Percentiles rank a stretch among this genome's conserved stretches.
phyloP scores from a whole-genome alignment of 2,888 invertebrate genomes.

The Spodoptera littoralis region DNA sequence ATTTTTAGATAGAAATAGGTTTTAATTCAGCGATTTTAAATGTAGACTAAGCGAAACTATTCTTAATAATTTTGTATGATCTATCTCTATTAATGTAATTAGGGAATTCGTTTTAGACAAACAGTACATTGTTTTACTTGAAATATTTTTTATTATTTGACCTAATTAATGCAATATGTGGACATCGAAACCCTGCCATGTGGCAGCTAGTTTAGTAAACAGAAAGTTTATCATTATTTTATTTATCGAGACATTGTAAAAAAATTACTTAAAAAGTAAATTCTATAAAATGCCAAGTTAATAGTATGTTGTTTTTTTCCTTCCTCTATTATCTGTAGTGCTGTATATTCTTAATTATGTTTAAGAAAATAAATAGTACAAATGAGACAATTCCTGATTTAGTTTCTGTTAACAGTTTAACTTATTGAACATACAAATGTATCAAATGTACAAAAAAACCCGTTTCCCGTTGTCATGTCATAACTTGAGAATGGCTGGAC shows the following conservation, averaged over 20 bases:
- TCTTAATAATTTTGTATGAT: slow-evolving; percentile 38
- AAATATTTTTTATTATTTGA: slow-evolving; percentile 5
- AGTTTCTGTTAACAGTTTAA: no score
- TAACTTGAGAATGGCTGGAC: no score
- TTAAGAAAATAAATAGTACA: no score
- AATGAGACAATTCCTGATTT: no score
- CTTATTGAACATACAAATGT: no score
- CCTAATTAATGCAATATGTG: slow-evolving; percentile 4
- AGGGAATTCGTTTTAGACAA: slow-evolving; percentile 33
- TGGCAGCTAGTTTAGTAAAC: slow-evolving; percentile 19
- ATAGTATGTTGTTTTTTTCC: slow-evolving; percentile 2
- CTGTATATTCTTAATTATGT: no score
- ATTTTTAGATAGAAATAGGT: slow-evolving; percentile 6
- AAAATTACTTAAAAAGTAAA: slow-evolving; percentile 40
- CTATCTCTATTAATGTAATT: slow-evolving; percentile 18
- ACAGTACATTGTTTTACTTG: slow-evolving; percentile 26
- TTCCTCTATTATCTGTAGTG: neutral
- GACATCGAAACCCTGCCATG: slow-evolving; percentile 37
- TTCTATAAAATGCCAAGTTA: slow-evolving; percentile 33
- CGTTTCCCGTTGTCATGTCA: no score
- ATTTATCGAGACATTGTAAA: slow-evolving; percentile 34
- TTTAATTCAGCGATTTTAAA: slow-evolving; percentile 26
- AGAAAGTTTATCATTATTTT: slow-evolving; percentile 21
- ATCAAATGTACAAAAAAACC: no score
- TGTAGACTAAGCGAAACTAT: slow-evolving; percentile 31